phyloP scores from a whole-genome alignment of 1,140 invertebrate genomes.

The Scaptodrosophila lebanonensis region DNA sequence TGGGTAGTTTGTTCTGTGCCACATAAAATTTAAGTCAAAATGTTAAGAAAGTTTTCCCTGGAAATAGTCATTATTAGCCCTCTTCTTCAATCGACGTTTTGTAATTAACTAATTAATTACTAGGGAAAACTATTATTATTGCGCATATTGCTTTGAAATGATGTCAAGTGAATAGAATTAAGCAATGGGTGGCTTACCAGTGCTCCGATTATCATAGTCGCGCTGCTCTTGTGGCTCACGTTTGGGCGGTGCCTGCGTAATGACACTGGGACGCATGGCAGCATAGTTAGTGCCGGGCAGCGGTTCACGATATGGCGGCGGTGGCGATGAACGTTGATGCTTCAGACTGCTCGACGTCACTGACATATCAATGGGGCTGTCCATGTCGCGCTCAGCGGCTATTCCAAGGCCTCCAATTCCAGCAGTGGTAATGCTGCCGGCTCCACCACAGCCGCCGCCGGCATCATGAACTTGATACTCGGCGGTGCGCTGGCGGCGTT shows the following conservation, averaged over 20 bases:
- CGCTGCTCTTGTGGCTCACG: conserved; percentile 47
- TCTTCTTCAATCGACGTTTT: no score
- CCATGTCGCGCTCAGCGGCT: conserved; percentile 47
- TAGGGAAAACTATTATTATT: no score
- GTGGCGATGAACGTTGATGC: conserved; percentile 68
- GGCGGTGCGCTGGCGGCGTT: conserved; percentile 78
- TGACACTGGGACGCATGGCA: conserved; percentile 74
- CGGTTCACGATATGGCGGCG: conserved; percentile 74
- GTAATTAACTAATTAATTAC: no score
- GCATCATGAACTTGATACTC: conserved; percentile 70
- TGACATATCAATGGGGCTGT: conserved; percentile 78
- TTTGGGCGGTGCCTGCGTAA: conserved; percentile 77
- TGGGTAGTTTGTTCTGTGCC: no score
- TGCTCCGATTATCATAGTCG: conserved; percentile 56
- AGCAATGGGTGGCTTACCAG: conserved; percentile 35
- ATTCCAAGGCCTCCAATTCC: conserved; percentile 29
- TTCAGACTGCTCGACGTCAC: conserved; percentile 63
- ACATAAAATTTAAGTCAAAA: no score
- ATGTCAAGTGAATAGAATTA: no score
- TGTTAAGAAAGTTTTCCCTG: no score
- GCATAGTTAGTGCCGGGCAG: conserved; percentile 61
- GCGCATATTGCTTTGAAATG: no score
- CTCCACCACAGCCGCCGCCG: conserved; percentile 16
- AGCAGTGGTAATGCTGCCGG: conserved; percentile 9
- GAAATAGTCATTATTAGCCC: no score